Evolutionary conservation across 2,113 vertebrate genomes (phyloP).

Genomic region (Tinamus guttatus): DNA sequence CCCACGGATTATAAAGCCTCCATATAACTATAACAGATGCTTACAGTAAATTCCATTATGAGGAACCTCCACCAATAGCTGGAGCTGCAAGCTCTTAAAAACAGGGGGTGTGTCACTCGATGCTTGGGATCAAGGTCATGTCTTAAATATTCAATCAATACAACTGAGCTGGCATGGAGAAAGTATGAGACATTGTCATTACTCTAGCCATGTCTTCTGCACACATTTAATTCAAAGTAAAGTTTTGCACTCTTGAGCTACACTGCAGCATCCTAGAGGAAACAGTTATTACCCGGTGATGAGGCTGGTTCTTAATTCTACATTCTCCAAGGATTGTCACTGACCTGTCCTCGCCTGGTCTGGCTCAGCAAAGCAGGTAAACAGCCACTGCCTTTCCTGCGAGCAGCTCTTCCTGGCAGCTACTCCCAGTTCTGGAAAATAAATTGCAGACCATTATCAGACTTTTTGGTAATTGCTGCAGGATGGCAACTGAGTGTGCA

Average conservation of each 20-base stretch:
- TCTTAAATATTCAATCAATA: neutral
- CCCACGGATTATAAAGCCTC: neutral
- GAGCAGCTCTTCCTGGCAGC: neutral
- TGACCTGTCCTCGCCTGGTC: neutral
- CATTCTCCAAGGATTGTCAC: neutral
- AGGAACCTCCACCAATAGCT: neutral
- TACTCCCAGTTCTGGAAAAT: slow-evolving; percentile 43
- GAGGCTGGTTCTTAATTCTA: neutral
- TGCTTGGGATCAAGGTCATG: neutral
- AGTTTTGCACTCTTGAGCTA: neutral
- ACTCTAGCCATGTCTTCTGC: neutral
- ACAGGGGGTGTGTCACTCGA: neutral
- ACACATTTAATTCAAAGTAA: neutral
- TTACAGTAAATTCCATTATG: slow-evolving; percentile 27
- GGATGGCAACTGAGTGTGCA: slow-evolving; percentile 17
- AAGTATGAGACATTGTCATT: neutral
- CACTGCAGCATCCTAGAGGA: neutral
- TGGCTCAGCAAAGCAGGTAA: neutral
- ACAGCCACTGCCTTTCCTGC: neutral
- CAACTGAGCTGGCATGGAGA: neutral
- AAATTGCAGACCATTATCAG: slow-evolving; percentile 67
- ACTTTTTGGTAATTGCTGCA: slow-evolving; percentile 63
- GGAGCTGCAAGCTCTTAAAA: neutral
- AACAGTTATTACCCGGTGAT: neutral
- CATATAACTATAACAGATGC: neutral